Conservation (phyloP, 2,888 invertebrate genomes). For the Drosophila villosipedis region DNA sequence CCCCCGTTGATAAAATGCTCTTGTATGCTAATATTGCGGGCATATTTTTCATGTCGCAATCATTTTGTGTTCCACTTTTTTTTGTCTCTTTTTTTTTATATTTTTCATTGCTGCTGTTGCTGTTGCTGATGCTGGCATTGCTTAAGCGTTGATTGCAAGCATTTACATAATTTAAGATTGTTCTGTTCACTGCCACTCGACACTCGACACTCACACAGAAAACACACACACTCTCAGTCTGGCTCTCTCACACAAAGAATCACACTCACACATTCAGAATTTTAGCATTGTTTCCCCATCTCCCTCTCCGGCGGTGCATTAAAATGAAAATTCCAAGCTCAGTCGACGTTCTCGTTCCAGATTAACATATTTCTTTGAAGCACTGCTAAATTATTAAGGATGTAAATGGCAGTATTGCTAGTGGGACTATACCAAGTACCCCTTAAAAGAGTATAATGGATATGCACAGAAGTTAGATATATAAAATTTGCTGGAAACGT, state of each 20-base stretch:
- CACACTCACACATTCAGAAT: conserved; percentile 3
- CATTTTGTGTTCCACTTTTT: conserved; percentile 54
- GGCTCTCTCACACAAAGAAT: not conserved
- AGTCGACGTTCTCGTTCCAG: conserved; percentile 39
- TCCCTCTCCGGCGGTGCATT: conserved; percentile 57
- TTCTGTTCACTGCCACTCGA: conserved; percentile 56
- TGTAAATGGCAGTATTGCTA: conserved; percentile 60
- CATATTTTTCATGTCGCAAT: conserved; percentile 76
- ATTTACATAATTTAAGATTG: conserved; percentile 78
- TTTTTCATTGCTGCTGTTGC: conserved; percentile 18
- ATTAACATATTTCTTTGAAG: conserved; percentile 77
- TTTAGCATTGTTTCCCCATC: conserved; percentile 16
- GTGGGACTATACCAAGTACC: conserved; percentile 17
- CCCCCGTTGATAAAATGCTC: conserved; percentile 33
- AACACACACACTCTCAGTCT: not conserved
- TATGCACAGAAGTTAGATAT: not conserved
- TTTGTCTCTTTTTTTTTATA: conserved; percentile 21
- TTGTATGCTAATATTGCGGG: conserved; percentile 71
- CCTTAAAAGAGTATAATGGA: conserved; percentile 20
- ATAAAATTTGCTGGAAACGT: not conserved
- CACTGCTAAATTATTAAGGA: conserved; percentile 75
- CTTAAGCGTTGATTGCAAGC: conserved; percentile 76
- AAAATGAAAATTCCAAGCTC: conserved; percentile 71
- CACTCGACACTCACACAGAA: conserved; percentile 5
- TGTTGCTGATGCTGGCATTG: conserved; percentile 45